Conservation (phyloP, 1,140 invertebrate species). For the Aphaenogaster ashmeadi region DNA sequence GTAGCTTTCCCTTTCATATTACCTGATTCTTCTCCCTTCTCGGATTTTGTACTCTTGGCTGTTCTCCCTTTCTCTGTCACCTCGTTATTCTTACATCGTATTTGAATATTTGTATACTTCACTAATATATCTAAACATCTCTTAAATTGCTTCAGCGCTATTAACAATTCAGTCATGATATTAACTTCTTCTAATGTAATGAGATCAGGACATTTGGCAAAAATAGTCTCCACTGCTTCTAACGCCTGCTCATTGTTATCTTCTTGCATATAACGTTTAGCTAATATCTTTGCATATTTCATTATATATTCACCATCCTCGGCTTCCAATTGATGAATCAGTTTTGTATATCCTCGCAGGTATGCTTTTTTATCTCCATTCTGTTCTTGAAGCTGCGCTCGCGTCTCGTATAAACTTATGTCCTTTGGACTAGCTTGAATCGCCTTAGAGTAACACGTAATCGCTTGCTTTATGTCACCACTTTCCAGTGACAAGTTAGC, state of each 20-base stretch:
- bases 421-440: constrained; percentile 91
- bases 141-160: constrained; percentile 91
- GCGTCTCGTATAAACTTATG: constrained; percentile 91
- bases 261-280: constrained; percentile 91
- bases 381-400: constrained; percentile 91
- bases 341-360: constrained; percentile 91
- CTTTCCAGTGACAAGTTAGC: constrained; percentile 93
- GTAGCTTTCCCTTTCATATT: constrained; percentile 32
- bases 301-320: constrained; percentile 91
- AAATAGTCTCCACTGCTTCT: constrained; percentile 92
- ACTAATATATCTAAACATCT: constrained; percentile 91
- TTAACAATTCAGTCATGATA: constrained; percentile 93
- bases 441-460: constrained; percentile 95
- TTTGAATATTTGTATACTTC: constrained; percentile 89
- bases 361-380: constrained; percentile 91
- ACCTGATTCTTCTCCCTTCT: constrained; percentile 60
- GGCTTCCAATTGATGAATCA: constrained; percentile 90
- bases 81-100: constrained; percentile 87
- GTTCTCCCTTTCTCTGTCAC: constrained; percentile 14
- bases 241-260: constrained; percentile 92
- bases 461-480: constrained; percentile 92
- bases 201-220: constrained; percentile 90
- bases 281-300: constrained; percentile 92
- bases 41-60: constrained; percentile 6
- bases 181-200: constrained; percentile 93